These are phyloP conservation scores for Probaryconus sp. DNA, from an alignment of 1,140 invertebrate genomes.

Conservation along the genomic window DNA sequence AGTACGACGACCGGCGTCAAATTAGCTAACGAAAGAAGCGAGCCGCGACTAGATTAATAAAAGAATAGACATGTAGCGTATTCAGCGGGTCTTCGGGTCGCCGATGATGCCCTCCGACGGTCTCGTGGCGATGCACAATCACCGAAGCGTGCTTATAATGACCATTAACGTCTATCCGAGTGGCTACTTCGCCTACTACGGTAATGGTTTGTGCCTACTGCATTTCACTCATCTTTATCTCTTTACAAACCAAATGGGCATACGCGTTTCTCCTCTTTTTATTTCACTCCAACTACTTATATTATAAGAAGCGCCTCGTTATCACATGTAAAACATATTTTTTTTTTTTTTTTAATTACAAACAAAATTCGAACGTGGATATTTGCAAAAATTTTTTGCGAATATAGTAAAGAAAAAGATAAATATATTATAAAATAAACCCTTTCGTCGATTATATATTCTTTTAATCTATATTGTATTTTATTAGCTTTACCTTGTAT, in stretches of 20 bases:
- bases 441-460: no score
- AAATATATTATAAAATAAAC: no score
- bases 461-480: no score
- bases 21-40: constrained; percentile 73
- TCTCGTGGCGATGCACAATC: constrained; percentile 74
- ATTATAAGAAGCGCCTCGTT: no score
- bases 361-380: no score
- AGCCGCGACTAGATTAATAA: constrained; percentile 73
- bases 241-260: constrained; percentile 21
- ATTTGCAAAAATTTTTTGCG: no score
- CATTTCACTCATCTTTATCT: constrained; percentile 36
- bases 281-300: no score
- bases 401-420: no score
- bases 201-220: constrained; percentile 73
- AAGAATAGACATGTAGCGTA: constrained; percentile 67
- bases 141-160: constrained; percentile 77
- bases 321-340: no score
- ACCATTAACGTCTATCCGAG: constrained; percentile 75
- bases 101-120: constrained; percentile 75
- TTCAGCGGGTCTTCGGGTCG: constrained; percentile 75
- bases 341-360: no score
- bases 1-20: constrained; percentile 68
- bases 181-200: constrained; percentile 73
- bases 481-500: no score
- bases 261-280: no score